These are phyloP conservation scores for Drosophila aldrichi DNA, from an alignment of 2,888 invertebrate species.

Conservation along the genomic window DNA sequence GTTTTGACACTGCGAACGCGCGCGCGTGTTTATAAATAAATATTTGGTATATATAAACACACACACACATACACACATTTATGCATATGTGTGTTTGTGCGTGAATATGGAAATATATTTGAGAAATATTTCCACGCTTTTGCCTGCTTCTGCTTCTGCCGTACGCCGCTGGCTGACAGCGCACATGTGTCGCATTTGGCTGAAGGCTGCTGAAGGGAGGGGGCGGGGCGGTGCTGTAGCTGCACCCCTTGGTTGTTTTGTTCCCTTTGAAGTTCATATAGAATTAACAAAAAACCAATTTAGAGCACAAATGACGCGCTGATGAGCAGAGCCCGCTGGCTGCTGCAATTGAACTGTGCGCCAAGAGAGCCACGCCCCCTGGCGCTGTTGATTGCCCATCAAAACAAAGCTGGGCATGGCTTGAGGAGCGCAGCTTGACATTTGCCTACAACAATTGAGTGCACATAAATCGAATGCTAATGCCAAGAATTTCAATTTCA, in stretches of 20 bases:
- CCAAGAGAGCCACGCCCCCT: constrained; percentile 57
- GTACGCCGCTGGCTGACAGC: constrained; percentile 22
- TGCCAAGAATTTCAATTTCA: constrained; percentile 40
- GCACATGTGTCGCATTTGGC: constrained; percentile 61
- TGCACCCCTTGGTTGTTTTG: constrained; percentile 45
- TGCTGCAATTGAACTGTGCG: constrained; percentile 64
- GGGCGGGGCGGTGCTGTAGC: neutral
- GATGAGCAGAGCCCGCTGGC: constrained; percentile 52
- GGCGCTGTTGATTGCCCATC: constrained; percentile 73
- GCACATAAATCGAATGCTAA: constrained; percentile 47
- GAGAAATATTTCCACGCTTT: constrained; percentile 68
- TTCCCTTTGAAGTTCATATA: constrained; percentile 76
- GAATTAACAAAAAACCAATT: constrained; percentile 80
- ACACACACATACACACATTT: neutral
- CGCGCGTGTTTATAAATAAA: constrained; percentile 80
- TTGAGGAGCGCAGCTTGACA: constrained; percentile 68
- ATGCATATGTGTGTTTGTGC: neutral
- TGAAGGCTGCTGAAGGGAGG: neutral
- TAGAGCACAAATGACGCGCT: constrained; percentile 76
- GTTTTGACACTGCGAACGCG: constrained; percentile 78
- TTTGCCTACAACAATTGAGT: constrained; percentile 58
- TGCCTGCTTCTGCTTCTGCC: constrained; percentile 17
- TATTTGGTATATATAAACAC: constrained; percentile 25
- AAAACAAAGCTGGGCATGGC: constrained; percentile 69
- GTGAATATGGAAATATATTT: constrained; percentile 53